These are phyloP conservation scores for Folsomia manolachei DNA, from an alignment of 2,888 invertebrate genomes.

Conservation along the genomic window DNA sequence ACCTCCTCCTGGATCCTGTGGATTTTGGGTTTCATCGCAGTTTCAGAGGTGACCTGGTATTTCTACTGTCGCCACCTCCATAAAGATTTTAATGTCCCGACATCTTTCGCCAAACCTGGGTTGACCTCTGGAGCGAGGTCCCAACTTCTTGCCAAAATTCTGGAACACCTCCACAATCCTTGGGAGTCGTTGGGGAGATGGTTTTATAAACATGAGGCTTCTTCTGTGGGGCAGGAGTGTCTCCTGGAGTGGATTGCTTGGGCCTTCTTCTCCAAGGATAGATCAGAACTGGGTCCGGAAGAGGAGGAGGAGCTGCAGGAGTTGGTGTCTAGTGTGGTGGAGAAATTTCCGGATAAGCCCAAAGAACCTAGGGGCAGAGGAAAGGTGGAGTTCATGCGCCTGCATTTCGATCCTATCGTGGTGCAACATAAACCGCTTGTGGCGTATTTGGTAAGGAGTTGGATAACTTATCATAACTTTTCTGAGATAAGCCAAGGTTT, in stretches of 20 bases:
- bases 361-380: not conserved
- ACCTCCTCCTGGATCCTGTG: no score
- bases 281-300: not conserved
- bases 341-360: not conserved
- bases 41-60: slow-evolving; percentile 11
- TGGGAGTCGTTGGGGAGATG: slow-evolving; percentile 13
- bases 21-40: no score
- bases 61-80: slow-evolving; percentile 13
- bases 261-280: slow-evolving; percentile 21
- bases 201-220: slow-evolving; percentile 14
- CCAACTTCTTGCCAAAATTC: not conserved
- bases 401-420: slow-evolving; percentile 22
- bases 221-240: slow-evolving; percentile 13
- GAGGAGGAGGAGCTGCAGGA: slow-evolving; percentile 13
- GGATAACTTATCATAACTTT: not conserved
- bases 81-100: slow-evolving; percentile 1
- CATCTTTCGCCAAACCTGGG: not conserved
- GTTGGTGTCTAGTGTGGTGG: not conserved
- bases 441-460: slow-evolving; percentile 19
- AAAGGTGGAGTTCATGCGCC: slow-evolving; percentile 17
- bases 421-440: slow-evolving; percentile 27
- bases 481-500: not conserved
- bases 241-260: slow-evolving; percentile 23
- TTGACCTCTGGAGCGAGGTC: not conserved
- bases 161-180: slow-evolving; percentile 16